A percentile compares a stretch with the other conserved stretches of the same genome.
Conservation (phyloP, 2,888 invertebrate genomes). For the Cistogaster globosa region DNA sequence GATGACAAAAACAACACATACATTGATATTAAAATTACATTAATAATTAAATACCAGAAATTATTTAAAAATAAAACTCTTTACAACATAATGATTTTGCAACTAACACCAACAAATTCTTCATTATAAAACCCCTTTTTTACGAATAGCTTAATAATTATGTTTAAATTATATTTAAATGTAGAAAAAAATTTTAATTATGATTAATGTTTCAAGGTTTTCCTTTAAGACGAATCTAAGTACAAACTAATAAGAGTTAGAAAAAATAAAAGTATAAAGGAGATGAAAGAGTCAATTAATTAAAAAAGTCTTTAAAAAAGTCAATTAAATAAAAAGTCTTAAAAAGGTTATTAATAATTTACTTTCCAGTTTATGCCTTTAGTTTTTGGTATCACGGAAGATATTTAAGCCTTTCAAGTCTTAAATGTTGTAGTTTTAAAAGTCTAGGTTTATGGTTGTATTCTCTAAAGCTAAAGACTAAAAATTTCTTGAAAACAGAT, state of each 20-base stretch:
- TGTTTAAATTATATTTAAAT: conserved; percentile 57
- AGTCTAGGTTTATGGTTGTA: no score
- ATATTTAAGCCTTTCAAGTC: no score
- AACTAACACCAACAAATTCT: conserved; percentile 80
- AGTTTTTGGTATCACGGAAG: no score
- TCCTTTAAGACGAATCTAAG: conserved; percentile 44
- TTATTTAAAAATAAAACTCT: conserved; percentile 22
- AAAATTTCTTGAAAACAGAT: no score
- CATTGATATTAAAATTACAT: conserved; percentile 55
- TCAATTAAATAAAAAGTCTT: no score
- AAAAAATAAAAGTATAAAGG: conserved; percentile 37
- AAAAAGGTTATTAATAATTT: no score
- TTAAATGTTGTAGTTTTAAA: no score
- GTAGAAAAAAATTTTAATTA: conserved; percentile 35
- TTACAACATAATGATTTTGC: conserved; percentile 76
- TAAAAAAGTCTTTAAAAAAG: no score
- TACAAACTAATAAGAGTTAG: conserved; percentile 34
- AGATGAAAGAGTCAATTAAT: conserved; percentile 1
- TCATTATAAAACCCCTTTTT: conserved; percentile 44
- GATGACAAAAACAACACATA: conserved; percentile 79
- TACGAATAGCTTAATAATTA: conserved; percentile 76
- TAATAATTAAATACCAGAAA: conserved; percentile 53
- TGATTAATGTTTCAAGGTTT: conserved; percentile 37
- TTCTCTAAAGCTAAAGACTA: no score
- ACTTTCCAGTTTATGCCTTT: no score